These are phyloP conservation scores for Neosilurus hyrtlii DNA, from an alignment of 2,797 vertebrate genomes.

Conservation along the genomic window DNA sequence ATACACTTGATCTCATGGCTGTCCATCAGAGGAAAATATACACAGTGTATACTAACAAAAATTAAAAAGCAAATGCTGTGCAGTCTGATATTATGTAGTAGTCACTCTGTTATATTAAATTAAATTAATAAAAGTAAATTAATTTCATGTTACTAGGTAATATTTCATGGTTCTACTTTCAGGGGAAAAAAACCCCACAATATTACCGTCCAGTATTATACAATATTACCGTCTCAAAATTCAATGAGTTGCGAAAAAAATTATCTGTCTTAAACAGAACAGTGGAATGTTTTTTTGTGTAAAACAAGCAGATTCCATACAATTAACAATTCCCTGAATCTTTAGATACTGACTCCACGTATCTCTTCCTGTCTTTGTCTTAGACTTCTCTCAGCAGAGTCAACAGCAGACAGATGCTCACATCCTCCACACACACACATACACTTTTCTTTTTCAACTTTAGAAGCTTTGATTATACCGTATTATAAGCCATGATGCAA, in stretches of 20 bases:
- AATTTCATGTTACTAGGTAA: not conserved
- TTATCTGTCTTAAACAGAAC: conserved; percentile 12
- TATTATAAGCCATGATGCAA: not conserved
- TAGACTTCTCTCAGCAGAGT: conserved; percentile 23
- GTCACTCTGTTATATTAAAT: no score
- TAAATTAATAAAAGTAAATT: no score
- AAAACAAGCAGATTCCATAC: conserved; percentile 45
- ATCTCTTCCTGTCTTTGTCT: conserved; percentile 69
- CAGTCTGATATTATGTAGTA: not conserved
- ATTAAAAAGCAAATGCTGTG: not conserved
- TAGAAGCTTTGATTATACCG: not conserved
- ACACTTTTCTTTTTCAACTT: not conserved
- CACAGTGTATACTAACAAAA: not conserved
- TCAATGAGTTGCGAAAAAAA: not conserved
- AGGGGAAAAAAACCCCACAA: conserved; percentile 35
- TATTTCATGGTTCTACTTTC: not conserved
- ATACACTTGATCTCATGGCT: not conserved
- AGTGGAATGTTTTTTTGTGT: conserved; percentile 34
- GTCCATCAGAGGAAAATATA: not conserved
- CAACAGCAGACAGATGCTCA: conserved; percentile 8
- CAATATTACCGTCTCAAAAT: conserved; percentile 24
- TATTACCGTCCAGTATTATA: conserved; percentile 7
- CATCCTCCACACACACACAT: not conserved
- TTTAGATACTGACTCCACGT: conserved; percentile 37
- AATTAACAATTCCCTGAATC: conserved; percentile 61